Conservation (phyloP, 2,797 vertebrate genomes). For the Channa striata region DNA sequence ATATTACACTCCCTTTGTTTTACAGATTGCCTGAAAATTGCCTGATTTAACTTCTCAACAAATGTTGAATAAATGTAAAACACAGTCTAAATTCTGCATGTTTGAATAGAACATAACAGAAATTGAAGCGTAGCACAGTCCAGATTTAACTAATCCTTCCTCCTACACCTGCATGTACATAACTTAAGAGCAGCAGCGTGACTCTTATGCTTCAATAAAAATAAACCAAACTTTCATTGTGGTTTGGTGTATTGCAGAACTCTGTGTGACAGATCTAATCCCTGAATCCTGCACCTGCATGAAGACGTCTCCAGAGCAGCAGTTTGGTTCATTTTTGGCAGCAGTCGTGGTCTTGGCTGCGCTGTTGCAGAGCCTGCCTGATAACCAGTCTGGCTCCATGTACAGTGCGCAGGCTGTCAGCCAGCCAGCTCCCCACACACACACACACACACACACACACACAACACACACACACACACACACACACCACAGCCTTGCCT, state of each 20-base stretch:
- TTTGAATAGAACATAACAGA: slow-evolving; percentile 9
- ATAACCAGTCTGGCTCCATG: slow-evolving; percentile 75
- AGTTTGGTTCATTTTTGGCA: slow-evolving; percentile 54
- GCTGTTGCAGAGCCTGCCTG: slow-evolving; percentile 72
- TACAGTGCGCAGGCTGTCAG: slow-evolving; percentile 62
- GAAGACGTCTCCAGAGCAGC: slow-evolving; percentile 49
- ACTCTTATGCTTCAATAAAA: slow-evolving; percentile 11
- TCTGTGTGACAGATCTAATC: slow-evolving; percentile 42
- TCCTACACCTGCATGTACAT: slow-evolving; percentile 32
- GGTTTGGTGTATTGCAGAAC: slow-evolving; percentile 21
- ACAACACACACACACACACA: slow-evolving; percentile 12
- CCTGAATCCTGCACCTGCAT: slow-evolving; percentile 64
- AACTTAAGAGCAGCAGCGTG: slow-evolving; percentile 29
- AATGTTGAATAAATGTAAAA: slow-evolving; percentile 11
- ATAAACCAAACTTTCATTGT: slow-evolving; percentile 11
- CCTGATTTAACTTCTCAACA: slow-evolving; percentile 16
- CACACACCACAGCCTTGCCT: slow-evolving; percentile 57
- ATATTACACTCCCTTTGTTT: slow-evolving; percentile 34
- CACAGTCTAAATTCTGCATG: background rate
- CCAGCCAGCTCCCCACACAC: slow-evolving; percentile 54
- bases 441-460: slow-evolving; percentile 10
- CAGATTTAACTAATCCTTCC: slow-evolving; percentile 38
- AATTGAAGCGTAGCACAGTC: slow-evolving; percentile 6
- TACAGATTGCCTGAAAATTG: slow-evolving; percentile 26
- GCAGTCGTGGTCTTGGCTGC: slow-evolving; percentile 44